Evolutionary conservation across 2,888 invertebrate genomes (phyloP).

Genomic region (Drosophila kanekoi): DNA sequence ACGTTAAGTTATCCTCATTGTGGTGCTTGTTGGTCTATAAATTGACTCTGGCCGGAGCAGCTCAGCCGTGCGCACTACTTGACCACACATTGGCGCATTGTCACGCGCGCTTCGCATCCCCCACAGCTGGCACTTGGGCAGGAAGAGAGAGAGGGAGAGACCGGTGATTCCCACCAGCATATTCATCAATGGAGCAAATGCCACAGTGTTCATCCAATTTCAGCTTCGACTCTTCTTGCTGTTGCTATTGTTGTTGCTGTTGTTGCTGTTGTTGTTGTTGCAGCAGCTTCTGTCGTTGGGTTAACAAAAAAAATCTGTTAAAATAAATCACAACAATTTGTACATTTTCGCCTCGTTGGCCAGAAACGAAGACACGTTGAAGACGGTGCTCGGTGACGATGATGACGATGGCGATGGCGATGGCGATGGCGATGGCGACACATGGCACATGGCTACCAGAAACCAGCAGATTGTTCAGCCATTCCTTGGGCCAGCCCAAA

Average conservation of each 20-base stretch:
- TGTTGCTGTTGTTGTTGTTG: neutral
- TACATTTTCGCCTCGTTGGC: conserved; percentile 79
- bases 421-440: conserved; percentile 54
- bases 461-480: conserved; percentile 51
- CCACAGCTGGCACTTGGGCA: neutral
- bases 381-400: conserved; percentile 36
- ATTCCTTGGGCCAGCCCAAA: conserved; percentile 24
- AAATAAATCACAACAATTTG: conserved; percentile 80
- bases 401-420: conserved; percentile 36
- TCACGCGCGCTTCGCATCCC: conserved; percentile 59
- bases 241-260: neutral
- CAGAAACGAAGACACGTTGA: conserved; percentile 44
- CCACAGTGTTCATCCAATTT: conserved; percentile 44
- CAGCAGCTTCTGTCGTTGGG: conserved; percentile 49
- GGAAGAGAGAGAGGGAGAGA: neutral
- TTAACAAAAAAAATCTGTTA: conserved; percentile 73
- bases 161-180: conserved; percentile 54
- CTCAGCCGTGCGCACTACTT: conserved; percentile 77
- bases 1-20: conserved; percentile 70
- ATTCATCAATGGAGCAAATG: conserved; percentile 75
- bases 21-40: conserved; percentile 64
- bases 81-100: conserved; percentile 79
- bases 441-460: conserved; percentile 49
- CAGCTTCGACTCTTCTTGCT: conserved; percentile 4
- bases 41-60: conserved; percentile 63